These are phyloP conservation scores for Spisula subtruncata DNA, from an alignment of 2,888 invertebrate genomes.

Conservation along the genomic window DNA sequence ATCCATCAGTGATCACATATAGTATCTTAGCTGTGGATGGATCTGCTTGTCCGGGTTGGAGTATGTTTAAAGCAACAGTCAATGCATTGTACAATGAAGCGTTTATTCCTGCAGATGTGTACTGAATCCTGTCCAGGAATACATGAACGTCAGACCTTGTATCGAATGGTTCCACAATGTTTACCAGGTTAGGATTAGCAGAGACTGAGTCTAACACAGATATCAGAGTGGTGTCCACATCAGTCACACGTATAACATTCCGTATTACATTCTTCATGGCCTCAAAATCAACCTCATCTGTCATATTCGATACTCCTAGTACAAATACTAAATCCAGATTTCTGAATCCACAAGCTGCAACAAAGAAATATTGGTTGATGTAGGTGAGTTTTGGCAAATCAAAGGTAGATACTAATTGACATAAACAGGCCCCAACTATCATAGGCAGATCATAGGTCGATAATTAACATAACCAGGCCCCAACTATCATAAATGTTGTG, in stretches of 20 bases:
- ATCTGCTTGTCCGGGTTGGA: not conserved
- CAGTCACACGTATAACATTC: conserved; percentile 3
- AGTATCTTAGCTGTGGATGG: not conserved
- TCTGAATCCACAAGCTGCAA: conserved; percentile 31
- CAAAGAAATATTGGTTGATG: not conserved
- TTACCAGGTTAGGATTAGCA: not conserved
- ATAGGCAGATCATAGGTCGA: too few species aligned
- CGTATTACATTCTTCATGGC: conserved; percentile 12
- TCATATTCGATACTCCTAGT: not conserved
- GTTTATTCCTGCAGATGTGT: not conserved
- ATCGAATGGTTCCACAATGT: not conserved
- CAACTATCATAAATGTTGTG: too few species aligned
- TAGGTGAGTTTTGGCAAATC: too few species aligned
- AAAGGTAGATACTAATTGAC: too few species aligned
- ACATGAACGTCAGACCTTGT: conserved; percentile 21
- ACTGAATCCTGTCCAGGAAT: conserved; percentile 5
- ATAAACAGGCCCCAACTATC: too few species aligned
- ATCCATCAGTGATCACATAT: conserved; percentile 3
- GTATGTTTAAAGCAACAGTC: not conserved
- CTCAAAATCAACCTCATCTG: conserved; percentile 29
- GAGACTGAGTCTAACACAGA: not conserved
- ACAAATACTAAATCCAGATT: conserved; percentile 33
- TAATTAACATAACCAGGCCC: too few species aligned
- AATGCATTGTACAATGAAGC: not conserved
- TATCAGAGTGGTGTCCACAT: conserved; percentile 1